A percentile compares a stretch with the other conserved stretches of the same genome.
Conservation (phyloP, 2,888 invertebrate genomes). For the Zygogramma bicolorata region DNA sequence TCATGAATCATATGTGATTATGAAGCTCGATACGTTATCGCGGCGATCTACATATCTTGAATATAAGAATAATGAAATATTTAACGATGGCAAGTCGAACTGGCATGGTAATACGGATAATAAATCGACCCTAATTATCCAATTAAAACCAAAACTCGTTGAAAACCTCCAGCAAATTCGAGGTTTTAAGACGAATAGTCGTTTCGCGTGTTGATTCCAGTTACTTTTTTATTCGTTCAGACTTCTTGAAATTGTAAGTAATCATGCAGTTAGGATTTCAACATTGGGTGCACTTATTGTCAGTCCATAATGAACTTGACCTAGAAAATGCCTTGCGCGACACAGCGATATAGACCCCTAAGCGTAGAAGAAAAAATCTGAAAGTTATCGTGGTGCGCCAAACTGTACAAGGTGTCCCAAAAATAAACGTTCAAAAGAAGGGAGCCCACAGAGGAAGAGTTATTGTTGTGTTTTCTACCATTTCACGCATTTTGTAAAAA, state of each 20-base stretch:
- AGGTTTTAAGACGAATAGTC: not conserved
- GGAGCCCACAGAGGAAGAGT: too few relatives aligned
- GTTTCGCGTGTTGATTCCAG: not conserved
- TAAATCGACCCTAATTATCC: not conserved
- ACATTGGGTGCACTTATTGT: constrained; percentile 18
- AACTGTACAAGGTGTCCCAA: too few relatives aligned
- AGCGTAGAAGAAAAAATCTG: too few relatives aligned
- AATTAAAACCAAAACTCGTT: not conserved
- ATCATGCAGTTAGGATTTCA: not conserved
- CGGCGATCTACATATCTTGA: not conserved
- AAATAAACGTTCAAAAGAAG: too few relatives aligned
- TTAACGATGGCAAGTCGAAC: too few relatives aligned
- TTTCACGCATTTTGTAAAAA: too few relatives aligned
- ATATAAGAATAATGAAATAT: not conserved
- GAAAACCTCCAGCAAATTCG: not conserved
- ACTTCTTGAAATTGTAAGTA: too few relatives aligned
- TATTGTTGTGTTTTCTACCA: too few relatives aligned
- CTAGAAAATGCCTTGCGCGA: not conserved
- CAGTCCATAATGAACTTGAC: constrained; percentile 10
- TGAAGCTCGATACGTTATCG: too few relatives aligned
- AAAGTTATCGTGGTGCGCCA: too few relatives aligned
- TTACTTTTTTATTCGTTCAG: not conserved
- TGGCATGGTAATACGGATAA: too few relatives aligned
- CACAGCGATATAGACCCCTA: too few relatives aligned
- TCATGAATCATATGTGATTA: not conserved